Evolutionary conservation across 2,888 invertebrate species (phyloP).

Genomic region (Tinea semifulvella): DNA sequence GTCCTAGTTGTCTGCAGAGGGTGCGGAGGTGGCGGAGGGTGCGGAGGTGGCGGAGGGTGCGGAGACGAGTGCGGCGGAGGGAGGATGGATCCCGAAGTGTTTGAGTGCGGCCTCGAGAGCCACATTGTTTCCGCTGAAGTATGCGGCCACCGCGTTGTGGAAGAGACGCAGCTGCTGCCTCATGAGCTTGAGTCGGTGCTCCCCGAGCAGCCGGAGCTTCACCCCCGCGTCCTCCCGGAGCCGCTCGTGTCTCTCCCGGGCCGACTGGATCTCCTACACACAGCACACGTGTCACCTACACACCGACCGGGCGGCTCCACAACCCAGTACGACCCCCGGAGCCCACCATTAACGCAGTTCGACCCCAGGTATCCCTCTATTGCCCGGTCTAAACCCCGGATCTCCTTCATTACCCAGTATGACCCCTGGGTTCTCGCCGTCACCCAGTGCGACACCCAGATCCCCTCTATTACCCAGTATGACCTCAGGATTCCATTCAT

Average conservation of each 20-base stretch:
- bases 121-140: slow-evolving; percentile 95
- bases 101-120: slow-evolving; percentile 93
- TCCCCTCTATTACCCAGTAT: too few relatives aligned
- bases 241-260: slow-evolving; percentile 78
- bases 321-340: too few relatives aligned
- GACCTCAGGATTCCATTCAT: too few relatives aligned
- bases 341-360: too few relatives aligned
- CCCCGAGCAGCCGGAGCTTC: slow-evolving; percentile 95
- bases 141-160: slow-evolving; percentile 96
- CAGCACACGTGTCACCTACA: too few relatives aligned
- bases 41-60: slow-evolving; percentile 18
- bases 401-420: too few relatives aligned
- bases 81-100: slow-evolving; percentile 88
- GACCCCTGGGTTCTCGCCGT: too few relatives aligned
- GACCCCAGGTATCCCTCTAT: too few relatives aligned
- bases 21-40: slow-evolving; percentile 16
- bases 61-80: slow-evolving; percentile 23
- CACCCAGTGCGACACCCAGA: too few relatives aligned
- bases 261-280: background rate
- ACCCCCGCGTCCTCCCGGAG: slow-evolving; percentile 92
- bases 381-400: too few relatives aligned
- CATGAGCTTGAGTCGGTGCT: slow-evolving; percentile 98
- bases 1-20: background rate
- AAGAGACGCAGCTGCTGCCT: slow-evolving; percentile 95
- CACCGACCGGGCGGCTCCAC: too few relatives aligned